Conservation (phyloP, 2,888 invertebrate genomes). For the Ferdinandea cuprea region DNA sequence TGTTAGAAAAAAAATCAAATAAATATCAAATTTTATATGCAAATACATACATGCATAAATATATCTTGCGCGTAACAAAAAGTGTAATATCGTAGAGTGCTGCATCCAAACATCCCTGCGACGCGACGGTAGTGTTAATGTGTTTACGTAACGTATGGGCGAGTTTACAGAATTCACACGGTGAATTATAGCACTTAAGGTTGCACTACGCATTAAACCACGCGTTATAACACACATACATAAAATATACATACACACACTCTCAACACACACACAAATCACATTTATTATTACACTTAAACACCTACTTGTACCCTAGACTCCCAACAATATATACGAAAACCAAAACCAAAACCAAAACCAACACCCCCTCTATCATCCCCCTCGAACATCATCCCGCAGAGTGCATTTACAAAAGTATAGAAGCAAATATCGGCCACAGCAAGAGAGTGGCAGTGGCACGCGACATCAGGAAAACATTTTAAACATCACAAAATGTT, state of each 20-base stretch:
- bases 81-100: slow-evolving; percentile 28
- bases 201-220: slow-evolving; percentile 72
- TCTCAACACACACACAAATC: slow-evolving; percentile 35
- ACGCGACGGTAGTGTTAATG: slow-evolving; percentile 66
- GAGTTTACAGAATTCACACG: slow-evolving; percentile 68
- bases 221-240: slow-evolving; percentile 73
- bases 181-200: slow-evolving; percentile 74
- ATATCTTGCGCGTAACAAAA: slow-evolving; percentile 12
- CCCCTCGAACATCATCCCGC: background rate
- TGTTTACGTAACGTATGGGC: slow-evolving; percentile 70
- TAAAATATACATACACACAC: too few relatives aligned
- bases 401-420: slow-evolving; percentile 54
- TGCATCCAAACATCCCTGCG: slow-evolving; percentile 42
- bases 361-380: background rate
- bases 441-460: slow-evolving; percentile 59
- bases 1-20: slow-evolving; percentile 27
- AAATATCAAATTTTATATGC: slow-evolving; percentile 20
- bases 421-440: slow-evolving; percentile 40
- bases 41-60: slow-evolving; percentile 3
- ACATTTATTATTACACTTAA: slow-evolving; percentile 36
- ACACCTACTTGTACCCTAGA: slow-evolving; percentile 13
- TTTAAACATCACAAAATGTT: slow-evolving; percentile 73
- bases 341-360: background rate
- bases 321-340: too few relatives aligned
- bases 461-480: slow-evolving; percentile 75